Percentiles rank a stretch among this genome's conserved stretches.
These are phyloP conservation scores for Acrossocheilus wenchowensis DNA, from an alignment of 2,797 vertebrate genomes.

Conservation along the genomic window DNA sequence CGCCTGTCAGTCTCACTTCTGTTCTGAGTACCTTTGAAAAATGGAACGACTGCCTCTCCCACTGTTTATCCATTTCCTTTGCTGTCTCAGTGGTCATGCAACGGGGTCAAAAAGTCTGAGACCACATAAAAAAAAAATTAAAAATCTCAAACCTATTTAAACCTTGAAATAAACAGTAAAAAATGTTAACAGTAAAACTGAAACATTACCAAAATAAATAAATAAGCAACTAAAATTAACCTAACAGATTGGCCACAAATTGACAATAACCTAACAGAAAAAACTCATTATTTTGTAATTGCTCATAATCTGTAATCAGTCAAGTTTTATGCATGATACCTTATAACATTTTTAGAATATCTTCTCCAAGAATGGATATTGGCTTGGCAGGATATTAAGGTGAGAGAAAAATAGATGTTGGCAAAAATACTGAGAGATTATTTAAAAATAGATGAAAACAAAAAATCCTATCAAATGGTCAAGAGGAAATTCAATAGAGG, in stretches of 20 bases:
- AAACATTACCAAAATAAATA: background rate
- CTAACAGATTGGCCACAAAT: background rate
- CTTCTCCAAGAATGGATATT: background rate
- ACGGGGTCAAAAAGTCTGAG: background rate
- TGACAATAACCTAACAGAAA: background rate
- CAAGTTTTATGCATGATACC: background rate
- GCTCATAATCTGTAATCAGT: background rate
- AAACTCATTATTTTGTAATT: background rate
- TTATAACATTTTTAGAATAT: background rate
- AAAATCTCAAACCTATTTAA: background rate
- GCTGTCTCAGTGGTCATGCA: background rate
- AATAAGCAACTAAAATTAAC: background rate
- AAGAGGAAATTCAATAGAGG: background rate
- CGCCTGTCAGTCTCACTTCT: conserved; percentile 1
- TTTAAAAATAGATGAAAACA: conserved; percentile 20
- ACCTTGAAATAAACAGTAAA: background rate
- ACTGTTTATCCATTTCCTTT: conserved; percentile 10
- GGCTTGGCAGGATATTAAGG: background rate
- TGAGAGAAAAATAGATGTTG: background rate
- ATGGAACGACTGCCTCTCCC: background rate
- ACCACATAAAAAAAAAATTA: background rate
- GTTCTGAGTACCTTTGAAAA: conserved; percentile 16
- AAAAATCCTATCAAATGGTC: conserved; percentile 2
- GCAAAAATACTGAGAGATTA: conserved; percentile 3
- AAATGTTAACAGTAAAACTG: background rate